Conservation (phyloP, 2,797 vertebrate species). For the Presbytis comata region DNA sequence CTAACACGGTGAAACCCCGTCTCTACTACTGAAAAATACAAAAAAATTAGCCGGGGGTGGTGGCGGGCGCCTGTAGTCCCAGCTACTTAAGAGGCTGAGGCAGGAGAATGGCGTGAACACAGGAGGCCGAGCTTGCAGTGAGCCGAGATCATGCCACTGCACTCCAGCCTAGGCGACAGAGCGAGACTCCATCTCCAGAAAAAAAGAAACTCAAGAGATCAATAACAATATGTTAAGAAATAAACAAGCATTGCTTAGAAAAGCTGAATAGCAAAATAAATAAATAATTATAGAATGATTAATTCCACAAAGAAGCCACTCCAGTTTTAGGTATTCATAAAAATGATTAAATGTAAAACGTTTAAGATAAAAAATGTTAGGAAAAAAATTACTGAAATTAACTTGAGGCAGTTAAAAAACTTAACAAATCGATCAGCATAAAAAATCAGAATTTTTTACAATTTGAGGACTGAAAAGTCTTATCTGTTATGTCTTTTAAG, state of each 20-base stretch:
- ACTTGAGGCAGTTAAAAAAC: not conserved
- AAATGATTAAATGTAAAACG: not conserved
- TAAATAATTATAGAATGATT: not conserved
- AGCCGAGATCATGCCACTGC: too few species aligned
- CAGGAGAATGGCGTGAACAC: too few species aligned
- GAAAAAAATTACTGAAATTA: not conserved
- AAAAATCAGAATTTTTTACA: not conserved
- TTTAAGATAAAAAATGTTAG: not conserved
- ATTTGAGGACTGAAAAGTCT: not conserved
- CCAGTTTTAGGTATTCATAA: not conserved
- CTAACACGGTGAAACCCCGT: too few species aligned
- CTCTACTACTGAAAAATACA: too few species aligned
- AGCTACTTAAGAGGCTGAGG: too few species aligned
- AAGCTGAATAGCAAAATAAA: not conserved
- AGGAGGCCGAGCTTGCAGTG: too few species aligned
- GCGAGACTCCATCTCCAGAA: too few species aligned
- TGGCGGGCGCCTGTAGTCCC: too few species aligned
- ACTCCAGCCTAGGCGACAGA: too few species aligned
- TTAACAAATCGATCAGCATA: not conserved
- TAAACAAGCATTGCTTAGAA: not conserved
- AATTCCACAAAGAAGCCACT: not conserved
- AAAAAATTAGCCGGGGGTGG: too few species aligned
- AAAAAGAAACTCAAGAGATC: not conserved
- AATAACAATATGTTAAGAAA: not conserved
- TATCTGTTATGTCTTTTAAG: not conserved